Percentiles rank a stretch among this genome's conserved stretches.
Evolutionary conservation across 2,113 vertebrate genomes (phyloP).

Genomic region (Laticauda laticaudata): DNA sequence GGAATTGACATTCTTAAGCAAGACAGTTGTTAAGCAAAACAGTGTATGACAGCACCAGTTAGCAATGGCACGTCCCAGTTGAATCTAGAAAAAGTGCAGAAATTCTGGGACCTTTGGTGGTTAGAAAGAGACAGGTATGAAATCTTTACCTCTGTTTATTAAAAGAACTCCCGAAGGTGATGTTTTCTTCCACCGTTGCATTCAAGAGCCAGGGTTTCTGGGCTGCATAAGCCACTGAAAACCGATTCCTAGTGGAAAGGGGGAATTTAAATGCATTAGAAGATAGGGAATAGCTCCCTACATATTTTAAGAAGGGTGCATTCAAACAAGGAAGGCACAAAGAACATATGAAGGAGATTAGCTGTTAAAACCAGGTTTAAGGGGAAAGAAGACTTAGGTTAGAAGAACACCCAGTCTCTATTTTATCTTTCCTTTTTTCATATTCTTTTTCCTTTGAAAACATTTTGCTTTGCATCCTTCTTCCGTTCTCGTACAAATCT

Average conservation of each 20-base stretch:
- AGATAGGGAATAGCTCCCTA: not conserved
- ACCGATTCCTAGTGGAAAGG: slow-evolving; percentile 82
- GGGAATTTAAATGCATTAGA: slow-evolving; percentile 11
- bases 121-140: not conserved
- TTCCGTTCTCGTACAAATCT: not conserved
- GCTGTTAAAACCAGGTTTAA: slow-evolving; percentile 20
- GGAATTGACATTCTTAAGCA: not conserved
- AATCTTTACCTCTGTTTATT: slow-evolving; percentile 88
- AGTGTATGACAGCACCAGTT: fast-evolving
- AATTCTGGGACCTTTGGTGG: not conserved
- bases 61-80: not conserved
- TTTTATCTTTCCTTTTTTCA: not conserved
- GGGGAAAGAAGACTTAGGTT: slow-evolving; percentile 38
- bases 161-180: slow-evolving; percentile 93
- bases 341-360: slow-evolving; percentile 16
- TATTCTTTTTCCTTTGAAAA: not conserved
- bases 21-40: not conserved
- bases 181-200: slow-evolving; percentile 95
- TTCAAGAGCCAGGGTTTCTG: slow-evolving; percentile 99
- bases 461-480: not conserved
- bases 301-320: not conserved
- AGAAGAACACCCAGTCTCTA: slow-evolving; percentile 53
- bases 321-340: not conserved
- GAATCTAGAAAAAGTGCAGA: not conserved
- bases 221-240: slow-evolving; percentile 93